Evolutionary conservation across 2,797 vertebrate species (phyloP).

Genomic region (Sebastes matsubarae): DNA sequence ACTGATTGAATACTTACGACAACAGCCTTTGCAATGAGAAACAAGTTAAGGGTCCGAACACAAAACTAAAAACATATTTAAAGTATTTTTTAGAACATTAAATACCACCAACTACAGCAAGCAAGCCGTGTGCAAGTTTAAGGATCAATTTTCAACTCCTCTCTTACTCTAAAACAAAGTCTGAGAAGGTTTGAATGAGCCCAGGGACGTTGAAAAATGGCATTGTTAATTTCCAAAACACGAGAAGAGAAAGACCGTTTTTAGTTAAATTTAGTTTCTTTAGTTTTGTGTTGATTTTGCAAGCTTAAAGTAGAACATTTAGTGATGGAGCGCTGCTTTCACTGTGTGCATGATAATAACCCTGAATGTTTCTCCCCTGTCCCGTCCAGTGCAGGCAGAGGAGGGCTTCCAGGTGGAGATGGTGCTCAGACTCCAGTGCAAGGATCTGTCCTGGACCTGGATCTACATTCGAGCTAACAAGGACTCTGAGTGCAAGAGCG

Average conservation of each 20-base stretch:
- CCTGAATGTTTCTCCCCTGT: background rate
- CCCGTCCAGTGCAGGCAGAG: constrained; percentile 68
- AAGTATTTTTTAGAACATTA: background rate
- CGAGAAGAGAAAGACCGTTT: too few relatives aligned
- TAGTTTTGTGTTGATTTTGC: background rate
- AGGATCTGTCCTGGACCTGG: constrained; percentile 83
- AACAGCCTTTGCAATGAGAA: background rate
- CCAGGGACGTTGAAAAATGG: background rate
- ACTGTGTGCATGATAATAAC: background rate
- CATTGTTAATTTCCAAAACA: too few relatives aligned
- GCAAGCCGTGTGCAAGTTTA: background rate
- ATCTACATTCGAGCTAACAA: constrained; percentile 66
- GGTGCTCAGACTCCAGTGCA: constrained; percentile 81
- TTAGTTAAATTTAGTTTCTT: background rate
- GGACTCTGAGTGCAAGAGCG: constrained; percentile 37
- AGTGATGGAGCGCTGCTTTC: background rate
- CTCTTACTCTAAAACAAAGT: background rate
- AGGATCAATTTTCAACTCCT: background rate
- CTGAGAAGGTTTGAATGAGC: background rate
- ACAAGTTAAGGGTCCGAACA: background rate
- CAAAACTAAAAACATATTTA: background rate
- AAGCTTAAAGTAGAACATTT: background rate
- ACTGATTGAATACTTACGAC: background rate
- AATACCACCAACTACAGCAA: too few relatives aligned
- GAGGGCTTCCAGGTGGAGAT: constrained; percentile 67